Percentiles rank a stretch among this genome's conserved stretches.
Conservation (phyloP, 2,797 vertebrate species). For the Poecilia gillii region DNA sequence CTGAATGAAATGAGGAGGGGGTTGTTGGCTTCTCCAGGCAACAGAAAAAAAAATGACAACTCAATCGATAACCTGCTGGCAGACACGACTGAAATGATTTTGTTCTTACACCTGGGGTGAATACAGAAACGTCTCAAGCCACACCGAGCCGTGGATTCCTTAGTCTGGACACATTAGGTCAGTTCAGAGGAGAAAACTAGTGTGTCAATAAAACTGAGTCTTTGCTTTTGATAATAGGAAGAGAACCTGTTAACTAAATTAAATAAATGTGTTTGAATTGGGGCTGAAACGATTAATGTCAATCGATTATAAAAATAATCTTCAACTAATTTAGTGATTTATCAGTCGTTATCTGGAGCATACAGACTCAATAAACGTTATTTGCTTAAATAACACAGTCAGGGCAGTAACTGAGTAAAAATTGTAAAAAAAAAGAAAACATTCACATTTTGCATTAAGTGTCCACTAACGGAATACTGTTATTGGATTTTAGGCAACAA, state of each 20-base stretch:
- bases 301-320: no score
- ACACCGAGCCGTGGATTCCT: constrained; percentile 15
- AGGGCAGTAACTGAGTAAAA: no score
- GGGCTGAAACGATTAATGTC: no score
- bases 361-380: no score
- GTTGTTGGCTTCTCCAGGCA: constrained; percentile 39
- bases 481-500: background rate
- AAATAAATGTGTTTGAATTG: no score
- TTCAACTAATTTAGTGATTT: no score
- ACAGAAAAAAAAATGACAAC: constrained; percentile 56
- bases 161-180: constrained; percentile 1
- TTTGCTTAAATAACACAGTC: no score
- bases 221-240: background rate
- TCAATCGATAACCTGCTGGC: constrained; percentile 67
- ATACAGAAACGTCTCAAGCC: constrained; percentile 49
- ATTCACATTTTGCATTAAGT: no score
- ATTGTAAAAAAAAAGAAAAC: no score
- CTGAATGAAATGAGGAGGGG: constrained; percentile 34
- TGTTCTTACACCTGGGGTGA: constrained; percentile 39
- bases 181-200: constrained; percentile 1
- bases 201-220: background rate
- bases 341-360: no score
- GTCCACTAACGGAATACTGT: no score
- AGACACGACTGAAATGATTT: constrained; percentile 61
- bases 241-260: no score